phyloP scores from a whole-genome alignment of 1,140 invertebrate species.

The Papilio helenus region DNA sequence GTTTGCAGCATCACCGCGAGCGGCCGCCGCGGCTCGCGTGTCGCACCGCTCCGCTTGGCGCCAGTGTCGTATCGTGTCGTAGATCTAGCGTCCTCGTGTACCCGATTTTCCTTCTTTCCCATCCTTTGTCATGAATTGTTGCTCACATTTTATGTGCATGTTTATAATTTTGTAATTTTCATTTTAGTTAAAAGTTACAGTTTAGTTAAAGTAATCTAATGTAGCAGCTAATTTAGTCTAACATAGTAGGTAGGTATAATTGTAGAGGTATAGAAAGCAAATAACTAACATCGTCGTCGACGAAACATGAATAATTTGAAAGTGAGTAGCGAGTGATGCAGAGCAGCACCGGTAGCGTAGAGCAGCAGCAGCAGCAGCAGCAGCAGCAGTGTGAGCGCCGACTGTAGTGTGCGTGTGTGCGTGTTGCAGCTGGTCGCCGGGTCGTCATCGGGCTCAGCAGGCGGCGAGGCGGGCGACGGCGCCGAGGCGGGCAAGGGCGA shows the following conservation, averaged over 20 bases:
- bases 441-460: conserved; percentile 86
- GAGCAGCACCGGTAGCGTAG: background rate
- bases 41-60: background rate
- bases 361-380: background rate
- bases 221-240: background rate
- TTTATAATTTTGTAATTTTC: background rate
- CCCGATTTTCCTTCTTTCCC: background rate
- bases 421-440: conserved; percentile 88
- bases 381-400: background rate
- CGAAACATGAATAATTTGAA: background rate
- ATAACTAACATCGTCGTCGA: background rate
- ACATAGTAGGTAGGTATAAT: background rate
- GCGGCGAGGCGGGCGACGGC: conserved; percentile 83
- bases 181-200: background rate
- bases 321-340: background rate
- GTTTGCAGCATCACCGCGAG: background rate
- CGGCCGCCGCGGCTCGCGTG: background rate
- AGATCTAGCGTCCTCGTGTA: background rate
- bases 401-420: background rate
- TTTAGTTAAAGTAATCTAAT: background rate
- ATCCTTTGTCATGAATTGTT: background rate
- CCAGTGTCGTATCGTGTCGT: background rate
- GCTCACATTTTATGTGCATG: background rate
- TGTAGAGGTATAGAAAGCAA: background rate
- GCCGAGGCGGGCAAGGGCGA: conserved; percentile 84